These are phyloP conservation scores for Emmelina monodactyla DNA, from an alignment of 2,888 invertebrate species.

Conservation along the genomic window DNA sequence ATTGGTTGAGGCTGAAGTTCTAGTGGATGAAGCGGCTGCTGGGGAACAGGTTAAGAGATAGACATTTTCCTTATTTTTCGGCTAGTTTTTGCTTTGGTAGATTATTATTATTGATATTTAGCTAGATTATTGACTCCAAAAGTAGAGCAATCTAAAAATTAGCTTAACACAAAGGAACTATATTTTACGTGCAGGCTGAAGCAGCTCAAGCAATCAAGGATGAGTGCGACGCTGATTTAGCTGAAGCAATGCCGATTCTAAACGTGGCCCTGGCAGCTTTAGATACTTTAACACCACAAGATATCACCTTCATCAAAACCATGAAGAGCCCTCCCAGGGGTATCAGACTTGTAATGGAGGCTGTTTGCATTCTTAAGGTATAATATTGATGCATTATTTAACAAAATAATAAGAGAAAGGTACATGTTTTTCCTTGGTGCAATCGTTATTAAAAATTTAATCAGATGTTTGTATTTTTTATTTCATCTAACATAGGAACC, in stretches of 20 bases:
- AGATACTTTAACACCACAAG: slow-evolving; percentile 87
- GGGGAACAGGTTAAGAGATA: slow-evolving; percentile 79
- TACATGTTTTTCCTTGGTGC: too few species aligned
- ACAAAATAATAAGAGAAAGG: too few species aligned
- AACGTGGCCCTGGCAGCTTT: slow-evolving; percentile 86
- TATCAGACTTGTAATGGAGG: slow-evolving; percentile 93
- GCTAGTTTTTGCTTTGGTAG: too few species aligned
- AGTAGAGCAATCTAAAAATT: too few species aligned
- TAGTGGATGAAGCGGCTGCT: slow-evolving; percentile 80
- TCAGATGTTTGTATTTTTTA: too few species aligned
- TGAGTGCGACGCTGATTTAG: slow-evolving; percentile 91
- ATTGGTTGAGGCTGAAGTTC: slow-evolving; percentile 80
- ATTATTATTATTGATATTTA: too few species aligned
- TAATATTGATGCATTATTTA: too few species aligned
- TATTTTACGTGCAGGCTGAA: slow-evolving; percentile 47
- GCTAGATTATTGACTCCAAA: too few species aligned
- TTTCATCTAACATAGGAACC: too few species aligned
- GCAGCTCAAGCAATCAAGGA: slow-evolving; percentile 87
- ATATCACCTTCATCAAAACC: slow-evolving; percentile 92
- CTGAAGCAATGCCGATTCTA: slow-evolving; percentile 91
- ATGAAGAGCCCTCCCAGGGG: slow-evolving; percentile 96
- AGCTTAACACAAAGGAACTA: background rate
- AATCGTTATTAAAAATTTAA: too few species aligned
- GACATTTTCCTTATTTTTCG: too few species aligned
- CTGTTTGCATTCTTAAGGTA: slow-evolving; percentile 92